Evolutionary conservation across 2,113 vertebrate genomes (phyloP).

Genomic region (Taurulus bubalis): DNA sequence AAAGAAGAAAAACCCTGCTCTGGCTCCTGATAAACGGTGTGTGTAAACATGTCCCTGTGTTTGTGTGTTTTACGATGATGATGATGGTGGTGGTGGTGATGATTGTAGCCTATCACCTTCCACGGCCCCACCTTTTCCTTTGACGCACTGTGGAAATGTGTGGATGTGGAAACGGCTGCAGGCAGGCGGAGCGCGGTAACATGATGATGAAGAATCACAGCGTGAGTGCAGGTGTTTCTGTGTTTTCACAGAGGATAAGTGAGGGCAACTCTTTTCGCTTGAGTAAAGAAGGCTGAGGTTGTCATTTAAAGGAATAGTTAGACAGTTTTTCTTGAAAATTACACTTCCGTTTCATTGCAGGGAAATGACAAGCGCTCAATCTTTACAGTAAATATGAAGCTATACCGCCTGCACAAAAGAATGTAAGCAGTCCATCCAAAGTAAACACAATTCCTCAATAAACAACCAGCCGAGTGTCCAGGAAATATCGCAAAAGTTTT

Average conservation of each 20-base stretch:
- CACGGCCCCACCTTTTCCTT: slow-evolving; percentile 40
- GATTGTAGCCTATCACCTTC: slow-evolving; percentile 64
- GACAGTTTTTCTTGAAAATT: not conserved
- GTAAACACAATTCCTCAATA: not conserved
- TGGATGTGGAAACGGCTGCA: slow-evolving; percentile 10
- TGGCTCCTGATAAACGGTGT: slow-evolving; percentile 52
- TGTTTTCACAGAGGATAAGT: slow-evolving; percentile 53
- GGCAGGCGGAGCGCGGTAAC: slow-evolving; percentile 33
- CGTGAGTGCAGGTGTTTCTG: slow-evolving; percentile 59
- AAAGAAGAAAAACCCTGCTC: slow-evolving; percentile 41
- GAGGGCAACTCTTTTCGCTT: not conserved
- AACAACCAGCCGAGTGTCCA: not conserved
- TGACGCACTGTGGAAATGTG: slow-evolving; percentile 54
- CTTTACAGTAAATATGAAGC: not conserved
- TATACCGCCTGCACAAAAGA: not conserved
- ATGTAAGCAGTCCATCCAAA: not conserved
- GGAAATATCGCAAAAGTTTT: not conserved
- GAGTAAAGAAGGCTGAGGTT: not conserved
- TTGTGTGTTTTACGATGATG: slow-evolving; percentile 30
- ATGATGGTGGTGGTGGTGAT: slow-evolving; percentile 32
- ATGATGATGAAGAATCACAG: slow-evolving; percentile 52
- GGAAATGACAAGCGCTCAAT: not conserved
- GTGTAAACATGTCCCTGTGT: slow-evolving; percentile 15
- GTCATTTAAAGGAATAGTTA: not conserved
- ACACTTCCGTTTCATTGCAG: not conserved